Evolutionary conservation across 2,797 vertebrate genomes (phyloP).

Genomic region (Chiropotes sagulatus): DNA sequence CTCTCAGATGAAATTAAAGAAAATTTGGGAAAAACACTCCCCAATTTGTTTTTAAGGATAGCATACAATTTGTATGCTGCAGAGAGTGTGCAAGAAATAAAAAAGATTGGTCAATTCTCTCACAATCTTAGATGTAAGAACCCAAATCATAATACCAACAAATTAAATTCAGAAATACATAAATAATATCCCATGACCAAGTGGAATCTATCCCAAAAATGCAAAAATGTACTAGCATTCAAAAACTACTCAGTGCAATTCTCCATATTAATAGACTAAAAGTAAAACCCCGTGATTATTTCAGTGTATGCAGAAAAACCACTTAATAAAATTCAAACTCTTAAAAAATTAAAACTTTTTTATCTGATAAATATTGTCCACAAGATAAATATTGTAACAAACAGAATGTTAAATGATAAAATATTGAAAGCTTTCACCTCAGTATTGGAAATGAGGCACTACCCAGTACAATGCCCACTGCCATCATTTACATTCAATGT

Average conservation of each 20-base stretch:
- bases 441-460: not conserved
- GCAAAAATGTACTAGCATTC: not conserved
- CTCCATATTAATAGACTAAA: not conserved
- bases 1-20: not conserved
- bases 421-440: not conserved
- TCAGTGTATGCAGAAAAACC: not conserved
- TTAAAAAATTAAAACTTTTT: not conserved
- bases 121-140: not conserved
- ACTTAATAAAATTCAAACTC: not conserved
- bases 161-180: not conserved
- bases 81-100: too few relatives aligned
- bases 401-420: not conserved
- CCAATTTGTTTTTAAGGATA: not conserved
- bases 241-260: not conserved
- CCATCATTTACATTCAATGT: not conserved
- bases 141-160: too few relatives aligned
- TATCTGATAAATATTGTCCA: not conserved
- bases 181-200: not conserved
- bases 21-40: not conserved
- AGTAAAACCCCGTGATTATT: not conserved
- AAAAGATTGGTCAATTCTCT: not conserved
- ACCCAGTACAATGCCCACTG: too few relatives aligned
- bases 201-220: not conserved
- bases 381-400: not conserved
- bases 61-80: not conserved